Evolutionary conservation across 2,888 invertebrate genomes (phyloP).

Genomic region (Priocnemis perturbator): DNA sequence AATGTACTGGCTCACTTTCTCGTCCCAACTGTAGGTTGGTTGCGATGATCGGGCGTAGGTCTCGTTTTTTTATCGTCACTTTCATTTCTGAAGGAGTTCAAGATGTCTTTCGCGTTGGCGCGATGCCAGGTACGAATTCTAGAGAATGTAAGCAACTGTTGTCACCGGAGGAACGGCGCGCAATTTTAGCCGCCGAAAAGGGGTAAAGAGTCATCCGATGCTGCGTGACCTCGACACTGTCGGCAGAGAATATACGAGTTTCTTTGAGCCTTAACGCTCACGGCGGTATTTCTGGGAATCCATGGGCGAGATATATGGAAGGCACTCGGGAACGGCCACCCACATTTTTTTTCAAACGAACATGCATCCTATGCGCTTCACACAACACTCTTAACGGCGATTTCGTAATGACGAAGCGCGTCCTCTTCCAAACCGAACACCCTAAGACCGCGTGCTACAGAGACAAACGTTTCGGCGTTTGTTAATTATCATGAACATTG

Average conservation of each 20-base stretch:
- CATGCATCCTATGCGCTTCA: slow-evolving; percentile 24
- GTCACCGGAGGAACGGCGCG: background rate
- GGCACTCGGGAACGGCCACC: slow-evolving; percentile 18
- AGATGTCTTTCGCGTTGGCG: background rate
- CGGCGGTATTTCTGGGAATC: slow-evolving; percentile 32
- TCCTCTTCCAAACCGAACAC: too few species aligned
- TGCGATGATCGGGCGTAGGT: too few species aligned
- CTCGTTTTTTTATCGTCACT: too few species aligned
- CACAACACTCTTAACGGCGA: background rate
- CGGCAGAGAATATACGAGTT: slow-evolving; percentile 14
- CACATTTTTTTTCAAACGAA: slow-evolving; percentile 21
- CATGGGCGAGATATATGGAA: slow-evolving; percentile 18
- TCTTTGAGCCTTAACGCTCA: slow-evolving; percentile 19
- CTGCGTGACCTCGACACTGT: slow-evolving; percentile 13
- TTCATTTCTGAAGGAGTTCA: too few species aligned
- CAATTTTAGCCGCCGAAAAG: slow-evolving; percentile 5
- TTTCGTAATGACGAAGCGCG: too few species aligned
- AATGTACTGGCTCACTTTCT: too few species aligned
- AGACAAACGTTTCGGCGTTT: too few species aligned
- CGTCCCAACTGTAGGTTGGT: too few species aligned
- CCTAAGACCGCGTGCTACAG: too few species aligned
- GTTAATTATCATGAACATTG: too few species aligned
- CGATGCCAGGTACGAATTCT: too few species aligned
- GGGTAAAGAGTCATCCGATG: slow-evolving; percentile 21
- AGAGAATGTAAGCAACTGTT: background rate